Evolutionary conservation across 2,797 vertebrate genomes (phyloP), one percentile per base, ranked within the genome.

Genomic region (Champsocephalus esox): DNA sequence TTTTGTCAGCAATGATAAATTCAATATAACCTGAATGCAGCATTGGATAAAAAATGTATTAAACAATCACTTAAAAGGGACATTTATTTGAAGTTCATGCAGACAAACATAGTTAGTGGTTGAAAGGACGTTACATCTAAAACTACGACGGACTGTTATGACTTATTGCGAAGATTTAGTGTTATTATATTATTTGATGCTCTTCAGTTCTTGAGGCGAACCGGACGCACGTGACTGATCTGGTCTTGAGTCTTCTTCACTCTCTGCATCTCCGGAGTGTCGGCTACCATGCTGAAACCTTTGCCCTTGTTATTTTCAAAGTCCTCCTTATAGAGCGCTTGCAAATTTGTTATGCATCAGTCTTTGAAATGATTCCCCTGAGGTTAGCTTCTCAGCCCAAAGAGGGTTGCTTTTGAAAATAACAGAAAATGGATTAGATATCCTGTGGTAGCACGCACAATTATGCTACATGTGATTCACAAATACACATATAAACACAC

Each of bases 291-390:
- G 5, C 97, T 97, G 94, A 97, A 99, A 0, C 96, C 97, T 73
- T 96, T 97, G 0, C 97, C 97, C 84, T 97, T 99, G 93, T 92
- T 99, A 95, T 97, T 98, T 84, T 99, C 97, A 87, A 99, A 99
- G 6, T 99, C 96, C 86, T 98, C 97, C 94, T 99, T 99, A 93
- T 99, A 99, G 80, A 96, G 96, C 10, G 97, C 97, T 97, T 99
- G 85, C 97, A 51, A 65, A n/a, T 64, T 48, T 72, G 9, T 46
- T 34, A 46, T 57, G 70, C 55, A 57, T 21, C 66, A 62, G 7
- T 1, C n/a, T 51, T 11, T 66, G 3, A 52, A 34, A 10, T 21
- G 3, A 11, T 43, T 66, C 8, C 13, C 2, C 32, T 19, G 21
- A n/a, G 66, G 54, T 63, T 51, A 9, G 59, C 21, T 21, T 59